A percentile compares a stretch with the other conserved stretches of the same genome.
phyloP scores from a whole-genome alignment of 2,797 vertebrate species.

The Diplodus sargus region DNA sequence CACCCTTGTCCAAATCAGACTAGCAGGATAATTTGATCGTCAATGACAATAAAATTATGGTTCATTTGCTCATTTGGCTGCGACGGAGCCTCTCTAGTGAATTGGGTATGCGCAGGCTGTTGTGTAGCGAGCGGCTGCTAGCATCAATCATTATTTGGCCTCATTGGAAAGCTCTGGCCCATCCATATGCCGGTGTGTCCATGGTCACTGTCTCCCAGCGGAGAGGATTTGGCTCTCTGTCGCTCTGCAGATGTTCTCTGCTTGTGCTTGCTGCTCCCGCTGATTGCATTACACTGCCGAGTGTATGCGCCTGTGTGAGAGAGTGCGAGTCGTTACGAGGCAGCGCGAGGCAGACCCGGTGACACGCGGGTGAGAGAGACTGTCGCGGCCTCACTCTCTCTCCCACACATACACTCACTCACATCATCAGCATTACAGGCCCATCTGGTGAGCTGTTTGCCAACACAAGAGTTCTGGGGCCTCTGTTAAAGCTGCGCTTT shows the following conservation, averaged over 20 bases:
- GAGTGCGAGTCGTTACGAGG: constrained; percentile 36
- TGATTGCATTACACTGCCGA: constrained; percentile 61
- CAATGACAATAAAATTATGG: constrained; percentile 70
- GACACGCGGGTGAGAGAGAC: constrained; percentile 32
- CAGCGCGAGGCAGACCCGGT: constrained; percentile 24
- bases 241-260: constrained; percentile 75
- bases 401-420: constrained; percentile 24
- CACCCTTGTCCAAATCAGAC: constrained; percentile 57
- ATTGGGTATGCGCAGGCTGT: constrained; percentile 63
- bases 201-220: constrained; percentile 74
- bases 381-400: constrained; percentile 8
- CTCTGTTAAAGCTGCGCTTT: constrained; percentile 50
- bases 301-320: constrained; percentile 32
- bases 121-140: constrained; percentile 44
- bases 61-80: constrained; percentile 73
- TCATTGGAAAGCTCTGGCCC: constrained; percentile 68
- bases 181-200: constrained; percentile 75
- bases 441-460: constrained; percentile 69
- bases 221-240: constrained; percentile 66
- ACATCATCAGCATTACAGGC: constrained; percentile 48
- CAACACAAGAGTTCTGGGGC: constrained; percentile 50
- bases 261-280: constrained; percentile 66
- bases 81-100: constrained; percentile 49
- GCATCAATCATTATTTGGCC: constrained; percentile 83
- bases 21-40: constrained; percentile 65